Evolutionary conservation across 1,140 invertebrate species (phyloP), one percentile per base, ranked within the genome.

Genomic region (Tetragonula clypearis): DNA sequence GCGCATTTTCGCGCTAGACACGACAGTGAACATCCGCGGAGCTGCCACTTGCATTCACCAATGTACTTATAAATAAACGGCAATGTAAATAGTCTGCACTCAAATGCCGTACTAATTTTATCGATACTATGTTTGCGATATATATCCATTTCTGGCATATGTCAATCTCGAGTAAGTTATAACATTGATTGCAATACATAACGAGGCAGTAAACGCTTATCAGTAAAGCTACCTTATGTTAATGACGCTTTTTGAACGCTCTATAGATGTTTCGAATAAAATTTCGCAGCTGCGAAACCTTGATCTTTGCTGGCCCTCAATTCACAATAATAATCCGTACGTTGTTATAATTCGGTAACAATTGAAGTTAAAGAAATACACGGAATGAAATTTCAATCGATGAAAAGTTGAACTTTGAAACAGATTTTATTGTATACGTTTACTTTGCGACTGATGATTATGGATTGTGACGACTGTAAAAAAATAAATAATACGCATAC

Each of bases 51-150:
- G 88, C 88, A 91, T 90, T 88, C 88, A 91, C 87, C 84, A 88
- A 88, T 90, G 88, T 75, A 79, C 85, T 94, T 94, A 95, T 94
- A 94, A 94, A 94, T 95, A 95, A 94, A 94, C 92, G 84, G 84
- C 86, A 93, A 94, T 94, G 93, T 94, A 94, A 94, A 94, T 95
- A 94, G 93, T 94, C 87, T 86, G 86, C 88, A 90, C 89, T 92
- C 87, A 90, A 94, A 94, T 94, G 90, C 92, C 92, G 89, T 88
- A 92, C 86, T 94, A 95, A 94, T 94, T 95, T 92, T 92, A 93
- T 91, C 93, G 84, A 92, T 92, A 88, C 84, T 79, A 78, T 84
- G 77, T 89, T 90, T 86, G 82, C 86, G 53, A 84, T 88, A 88
- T 84, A 86, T 74, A 88, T 87, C 74, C 73, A 86, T 89, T 77